Conservation (phyloP, 2,888 invertebrate species). For the Junonia oenone region DNA sequence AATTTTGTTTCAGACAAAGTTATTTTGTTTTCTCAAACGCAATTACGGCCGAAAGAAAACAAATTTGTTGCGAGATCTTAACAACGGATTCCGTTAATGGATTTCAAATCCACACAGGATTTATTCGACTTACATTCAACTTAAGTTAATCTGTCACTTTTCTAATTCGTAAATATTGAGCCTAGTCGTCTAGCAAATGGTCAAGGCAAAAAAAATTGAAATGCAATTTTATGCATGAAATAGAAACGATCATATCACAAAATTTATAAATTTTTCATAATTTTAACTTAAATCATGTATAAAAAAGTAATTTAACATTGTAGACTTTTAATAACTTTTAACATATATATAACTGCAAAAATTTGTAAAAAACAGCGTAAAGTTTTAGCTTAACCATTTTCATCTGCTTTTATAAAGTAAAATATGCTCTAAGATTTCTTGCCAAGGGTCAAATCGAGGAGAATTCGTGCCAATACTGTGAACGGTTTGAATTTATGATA, state of each 20-base stretch:
- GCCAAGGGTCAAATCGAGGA: neutral
- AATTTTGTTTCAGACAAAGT: neutral
- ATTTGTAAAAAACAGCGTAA: neutral
- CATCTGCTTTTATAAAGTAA: neutral
- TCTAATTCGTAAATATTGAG: neutral
- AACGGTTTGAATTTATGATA: neutral
- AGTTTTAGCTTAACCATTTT: neutral
- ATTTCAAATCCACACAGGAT: slow-evolving; percentile 36
- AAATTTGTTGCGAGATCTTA: slow-evolving; percentile 6
- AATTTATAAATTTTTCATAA: too few relatives aligned
- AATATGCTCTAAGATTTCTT: neutral
- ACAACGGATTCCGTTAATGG: slow-evolving; percentile 20
- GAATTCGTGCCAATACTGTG: neutral
- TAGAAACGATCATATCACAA: too few relatives aligned
- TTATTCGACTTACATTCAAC: slow-evolving; percentile 46
- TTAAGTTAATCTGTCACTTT: neutral
- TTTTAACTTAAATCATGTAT: too few relatives aligned
- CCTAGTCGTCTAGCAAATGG: too few relatives aligned
- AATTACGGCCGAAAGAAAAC: slow-evolving; percentile 12
- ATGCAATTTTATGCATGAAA: too few relatives aligned
- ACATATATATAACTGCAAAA: too few relatives aligned
- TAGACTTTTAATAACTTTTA: too few relatives aligned
- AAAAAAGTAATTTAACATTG: too few relatives aligned
- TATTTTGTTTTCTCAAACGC: slow-evolving; percentile 4
- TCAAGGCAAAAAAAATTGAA: too few relatives aligned